A percentile compares a stretch with the other conserved stretches of the same genome.
These are phyloP conservation scores for Passer domesticus DNA, from an alignment of 2,113 vertebrate species.

Conservation along the genomic window DNA sequence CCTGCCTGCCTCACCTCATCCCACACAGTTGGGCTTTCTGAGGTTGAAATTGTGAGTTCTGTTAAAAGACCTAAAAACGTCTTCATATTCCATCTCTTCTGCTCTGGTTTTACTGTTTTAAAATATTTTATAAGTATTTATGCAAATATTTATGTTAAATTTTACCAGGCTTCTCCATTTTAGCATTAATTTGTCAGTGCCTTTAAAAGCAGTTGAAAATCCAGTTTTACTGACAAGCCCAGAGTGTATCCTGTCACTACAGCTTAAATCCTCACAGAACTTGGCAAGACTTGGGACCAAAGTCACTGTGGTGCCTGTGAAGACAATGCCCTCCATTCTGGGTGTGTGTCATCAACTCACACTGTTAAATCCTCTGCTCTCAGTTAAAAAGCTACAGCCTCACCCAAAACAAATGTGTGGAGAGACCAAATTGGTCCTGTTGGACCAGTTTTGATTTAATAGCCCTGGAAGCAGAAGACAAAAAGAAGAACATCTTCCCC, in stretches of 20 bases:
- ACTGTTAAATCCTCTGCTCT: background rate
- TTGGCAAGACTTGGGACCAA: constrained; percentile 9
- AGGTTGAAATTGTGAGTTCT: background rate
- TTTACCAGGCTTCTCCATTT: background rate
- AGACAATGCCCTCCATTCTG: constrained; percentile 46
- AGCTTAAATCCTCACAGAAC: constrained; percentile 27
- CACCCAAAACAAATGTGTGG: background rate
- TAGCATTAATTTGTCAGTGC: background rate
- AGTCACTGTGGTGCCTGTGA: constrained; percentile 46
- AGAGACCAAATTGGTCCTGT: constrained; percentile 39
- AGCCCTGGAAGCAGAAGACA: background rate
- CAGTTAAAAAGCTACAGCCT: constrained; percentile 18
- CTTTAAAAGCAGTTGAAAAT: constrained; percentile 17
- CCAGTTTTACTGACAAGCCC: constrained; percentile 3
- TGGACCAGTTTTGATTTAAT: constrained; percentile 16
- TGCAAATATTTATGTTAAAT: background rate
- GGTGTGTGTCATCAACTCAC: constrained; percentile 2
- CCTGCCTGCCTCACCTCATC: background rate
- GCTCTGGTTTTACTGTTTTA: background rate
- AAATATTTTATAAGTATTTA: background rate
- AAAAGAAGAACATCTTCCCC: background rate
- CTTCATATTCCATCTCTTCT: background rate
- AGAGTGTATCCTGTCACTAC: constrained; percentile 34
- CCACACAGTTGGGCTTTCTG: background rate
- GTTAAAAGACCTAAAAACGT: background rate